Base-by-base conservation (phyloP, 2,113 vertebrate species). In the Melanocharis versteri region DNA sequence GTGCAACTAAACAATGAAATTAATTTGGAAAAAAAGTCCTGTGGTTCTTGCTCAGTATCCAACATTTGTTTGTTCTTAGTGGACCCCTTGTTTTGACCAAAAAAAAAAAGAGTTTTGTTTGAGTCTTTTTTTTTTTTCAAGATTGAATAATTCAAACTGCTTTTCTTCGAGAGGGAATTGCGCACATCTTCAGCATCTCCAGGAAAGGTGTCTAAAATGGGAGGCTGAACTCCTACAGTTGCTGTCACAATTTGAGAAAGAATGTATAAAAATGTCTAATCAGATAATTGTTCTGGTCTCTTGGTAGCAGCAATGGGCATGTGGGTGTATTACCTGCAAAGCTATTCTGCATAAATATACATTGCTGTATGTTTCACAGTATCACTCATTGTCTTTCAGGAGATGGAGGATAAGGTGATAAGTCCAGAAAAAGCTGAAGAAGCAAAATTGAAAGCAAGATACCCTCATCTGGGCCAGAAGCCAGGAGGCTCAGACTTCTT, bases 401-500 rank as follows among this genome's bases (percentile, higher is more conserved):
- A 99, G 98, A 99, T 98, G 96, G 98, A 99, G 69, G 99, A 99
- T 95, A 99, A 99, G 91, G 98, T 99, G 94, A 98, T 99, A 96
- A 99, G 98, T 96, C 99, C 99, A 82, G 99, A 99, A 96, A 99
- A 99, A 96, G 98, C 97, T 83, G 99, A 99, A 98, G 99, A 99
- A 98, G 99, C 99, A 65, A 99, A 99, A 89, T 98, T 99, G 96
- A 99, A 99, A 98, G 98, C 98, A 96, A 98, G 98, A 92, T 99
- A 99, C 69, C 99, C 99, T 97, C 98, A 99, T 95, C 97, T 99
- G 96, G 99, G 99, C 82, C 98, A 99, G 86, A 99, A 99, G 91
- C 99, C 99, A 27, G 99, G 99, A 68, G 99, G 99, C 47, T 99
- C 99, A 4, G 99, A 99, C 93, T 98, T 99, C 96, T 98, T 99